Percentiles rank a stretch among this genome's conserved stretches.
Evolutionary conservation across 1,140 invertebrate genomes (phyloP).

Genomic region (Bradysia coprophila): DNA sequence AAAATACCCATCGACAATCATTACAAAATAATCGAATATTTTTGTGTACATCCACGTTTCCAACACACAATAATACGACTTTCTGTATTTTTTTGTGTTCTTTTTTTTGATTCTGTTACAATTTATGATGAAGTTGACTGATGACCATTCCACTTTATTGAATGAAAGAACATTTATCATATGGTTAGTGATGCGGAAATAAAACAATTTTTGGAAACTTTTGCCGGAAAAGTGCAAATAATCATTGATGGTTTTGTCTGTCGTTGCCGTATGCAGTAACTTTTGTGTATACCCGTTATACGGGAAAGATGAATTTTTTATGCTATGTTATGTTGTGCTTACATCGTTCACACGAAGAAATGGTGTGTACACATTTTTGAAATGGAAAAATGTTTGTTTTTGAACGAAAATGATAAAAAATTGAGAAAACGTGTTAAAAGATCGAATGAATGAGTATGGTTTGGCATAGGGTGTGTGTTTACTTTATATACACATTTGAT

Average conservation of each 20-base stretch:
- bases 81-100: too few species aligned
- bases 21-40: too few species aligned
- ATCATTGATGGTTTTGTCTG: neutral
- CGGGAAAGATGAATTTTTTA: neutral
- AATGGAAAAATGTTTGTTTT: neutral
- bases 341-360: too few species aligned
- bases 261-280: neutral
- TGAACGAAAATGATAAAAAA: neutral
- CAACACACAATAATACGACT: too few species aligned
- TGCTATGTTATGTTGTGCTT: neutral
- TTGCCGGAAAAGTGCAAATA: neutral
- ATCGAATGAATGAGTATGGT: too few species aligned
- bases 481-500: too few species aligned
- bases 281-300: too few species aligned
- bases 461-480: too few species aligned
- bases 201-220: neutral
- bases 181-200: neutral
- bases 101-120: too few species aligned
- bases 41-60: too few species aligned
- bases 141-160: neutral
- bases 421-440: neutral
- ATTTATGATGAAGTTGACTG: neutral
- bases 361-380: too few species aligned
- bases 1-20: too few species aligned
- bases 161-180: neutral